These are phyloP conservation scores for Homarus gammarus DNA, from an alignment of 2,888 invertebrate species.

Conservation along the genomic window DNA sequence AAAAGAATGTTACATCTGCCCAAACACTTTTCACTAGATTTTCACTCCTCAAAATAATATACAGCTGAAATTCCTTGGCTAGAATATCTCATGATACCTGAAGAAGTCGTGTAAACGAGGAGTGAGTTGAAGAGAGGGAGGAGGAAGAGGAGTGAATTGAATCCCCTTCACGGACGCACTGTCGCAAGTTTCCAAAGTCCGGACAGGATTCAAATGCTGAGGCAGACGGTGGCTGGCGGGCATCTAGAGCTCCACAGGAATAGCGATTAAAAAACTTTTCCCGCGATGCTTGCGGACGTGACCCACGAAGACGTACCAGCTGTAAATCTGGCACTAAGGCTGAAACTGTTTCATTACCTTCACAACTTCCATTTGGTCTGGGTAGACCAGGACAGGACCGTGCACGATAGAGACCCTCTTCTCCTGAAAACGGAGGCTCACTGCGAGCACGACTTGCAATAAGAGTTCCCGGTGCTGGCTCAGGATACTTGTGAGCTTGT, in stretches of 20 bases:
- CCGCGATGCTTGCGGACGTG: conserved; percentile 29
- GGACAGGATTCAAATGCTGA: conserved; percentile 68
- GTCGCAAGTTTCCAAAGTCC: conserved; percentile 65
- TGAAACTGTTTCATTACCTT: conserved; percentile 42
- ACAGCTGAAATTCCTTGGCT: conserved; percentile 18
- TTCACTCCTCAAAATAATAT: conserved; percentile 26
- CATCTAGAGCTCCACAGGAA: conserved; percentile 68
- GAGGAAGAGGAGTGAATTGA: conserved; percentile 69
- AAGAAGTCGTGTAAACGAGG: conserved; percentile 68
- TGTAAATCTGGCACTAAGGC: conserved; percentile 57
- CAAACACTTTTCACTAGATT: conserved; percentile 21
- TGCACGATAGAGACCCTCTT: conserved; percentile 74
- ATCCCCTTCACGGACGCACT: conserved; percentile 61
- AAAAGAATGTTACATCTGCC: background rate
- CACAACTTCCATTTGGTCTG: conserved; percentile 23
- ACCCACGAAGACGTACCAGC: conserved; percentile 60
- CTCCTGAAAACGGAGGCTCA: conserved; percentile 72
- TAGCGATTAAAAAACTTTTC: conserved; percentile 57
- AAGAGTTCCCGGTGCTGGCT: conserved; percentile 19
- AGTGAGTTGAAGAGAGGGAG: conserved; percentile 68
- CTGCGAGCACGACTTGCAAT: conserved; percentile 59
- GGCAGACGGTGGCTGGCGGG: conserved; percentile 17
- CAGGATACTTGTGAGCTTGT: background rate
- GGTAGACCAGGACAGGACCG: conserved; percentile 74
- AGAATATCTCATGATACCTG: conserved; percentile 58